These are phyloP conservation scores for Pteropus rufus DNA, from an alignment of 2,797 vertebrate species.

Conservation along the genomic window DNA sequence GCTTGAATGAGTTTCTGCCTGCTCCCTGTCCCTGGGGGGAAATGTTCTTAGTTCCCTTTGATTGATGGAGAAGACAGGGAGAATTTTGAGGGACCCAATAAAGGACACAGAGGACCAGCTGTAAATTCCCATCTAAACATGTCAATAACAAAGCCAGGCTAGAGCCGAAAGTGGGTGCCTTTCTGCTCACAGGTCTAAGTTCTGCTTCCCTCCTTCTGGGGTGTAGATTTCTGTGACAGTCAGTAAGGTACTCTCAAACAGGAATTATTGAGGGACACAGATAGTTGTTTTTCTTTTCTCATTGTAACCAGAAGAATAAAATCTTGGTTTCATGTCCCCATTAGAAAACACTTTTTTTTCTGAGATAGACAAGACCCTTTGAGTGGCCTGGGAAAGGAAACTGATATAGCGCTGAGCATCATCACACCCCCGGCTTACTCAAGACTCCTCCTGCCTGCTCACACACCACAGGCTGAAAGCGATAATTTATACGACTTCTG, in stretches of 20 bases:
- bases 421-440: neutral
- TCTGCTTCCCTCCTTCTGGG: neutral
- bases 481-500: neutral
- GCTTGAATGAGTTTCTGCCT: neutral
- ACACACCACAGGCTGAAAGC: neutral
- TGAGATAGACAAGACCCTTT: neutral
- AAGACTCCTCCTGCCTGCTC: neutral
- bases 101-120: neutral
- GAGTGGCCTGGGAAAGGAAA: conserved; percentile 19
- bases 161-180: neutral
- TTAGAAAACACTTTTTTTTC: neutral
- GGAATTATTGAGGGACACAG: neutral
- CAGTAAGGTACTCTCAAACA: neutral
- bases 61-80: neutral
- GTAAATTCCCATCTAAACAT: neutral
- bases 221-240: neutral
- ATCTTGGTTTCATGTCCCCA: neutral
- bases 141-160: neutral
- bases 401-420: fast-evolving
- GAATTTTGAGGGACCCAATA: neutral
- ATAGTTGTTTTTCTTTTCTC: neutral
- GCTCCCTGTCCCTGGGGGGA: neutral
- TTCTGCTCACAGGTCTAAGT: neutral
- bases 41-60: neutral
- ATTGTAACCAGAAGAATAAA: neutral